Percentiles rank a stretch among this genome's conserved stretches.
Conservation (phyloP, 2,113 vertebrate genomes). For the Canis aureus region DNA sequence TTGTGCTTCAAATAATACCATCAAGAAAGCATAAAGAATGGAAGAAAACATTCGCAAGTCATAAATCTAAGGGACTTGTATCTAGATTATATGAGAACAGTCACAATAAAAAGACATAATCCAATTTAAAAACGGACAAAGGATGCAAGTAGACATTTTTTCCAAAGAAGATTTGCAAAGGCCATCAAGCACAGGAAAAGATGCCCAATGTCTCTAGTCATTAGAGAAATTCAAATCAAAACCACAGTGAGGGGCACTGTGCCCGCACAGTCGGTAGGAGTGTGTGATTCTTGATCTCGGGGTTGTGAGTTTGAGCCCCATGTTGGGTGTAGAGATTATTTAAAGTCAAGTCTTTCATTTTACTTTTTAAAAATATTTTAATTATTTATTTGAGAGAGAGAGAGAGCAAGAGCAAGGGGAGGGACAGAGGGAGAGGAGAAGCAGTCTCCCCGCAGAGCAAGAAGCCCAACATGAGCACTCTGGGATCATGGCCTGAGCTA, state of each 20-base stretch:
- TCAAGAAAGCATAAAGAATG: background rate
- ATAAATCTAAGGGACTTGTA: background rate
- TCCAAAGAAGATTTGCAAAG: background rate
- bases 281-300: background rate
- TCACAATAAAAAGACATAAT: background rate
- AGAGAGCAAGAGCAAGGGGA: no score
- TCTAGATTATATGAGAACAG: background rate
- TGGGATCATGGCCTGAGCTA: no score
- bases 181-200: background rate
- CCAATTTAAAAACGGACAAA: constrained; percentile 12
- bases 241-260: background rate
- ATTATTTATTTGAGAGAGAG: no score
- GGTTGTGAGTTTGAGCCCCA: background rate
- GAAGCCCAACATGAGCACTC: no score
- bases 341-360: background rate
- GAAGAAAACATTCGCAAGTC: background rate
- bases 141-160: background rate
- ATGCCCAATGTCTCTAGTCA: background rate
- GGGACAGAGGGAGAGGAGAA: no score
- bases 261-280: background rate
- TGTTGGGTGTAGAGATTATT: background rate
- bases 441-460: no score
- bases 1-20: background rate
- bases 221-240: background rate
- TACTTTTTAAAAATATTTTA: no score